Conservation (phyloP, 2,113 vertebrate genomes). For the Elephas maximus region DNA sequence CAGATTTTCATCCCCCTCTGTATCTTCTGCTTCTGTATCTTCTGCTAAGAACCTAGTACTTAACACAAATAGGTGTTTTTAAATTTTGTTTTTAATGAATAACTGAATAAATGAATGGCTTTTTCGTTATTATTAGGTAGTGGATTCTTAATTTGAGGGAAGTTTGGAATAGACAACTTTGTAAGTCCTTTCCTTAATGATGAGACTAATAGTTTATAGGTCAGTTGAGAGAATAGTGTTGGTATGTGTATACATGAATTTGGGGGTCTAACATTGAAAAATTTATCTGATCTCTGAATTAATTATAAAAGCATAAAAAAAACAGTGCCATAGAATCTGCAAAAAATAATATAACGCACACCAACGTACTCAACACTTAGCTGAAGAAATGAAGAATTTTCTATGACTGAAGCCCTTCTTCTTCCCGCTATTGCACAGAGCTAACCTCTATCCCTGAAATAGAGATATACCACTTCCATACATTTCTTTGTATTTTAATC, state of each 20-base stretch:
- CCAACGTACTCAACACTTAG: neutral
- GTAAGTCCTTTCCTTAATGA: neutral
- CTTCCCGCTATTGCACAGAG: neutral
- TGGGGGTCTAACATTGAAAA: neutral
- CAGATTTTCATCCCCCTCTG: neutral
- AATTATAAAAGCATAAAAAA: neutral
- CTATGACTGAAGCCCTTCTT: neutral
- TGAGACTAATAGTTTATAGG: neutral
- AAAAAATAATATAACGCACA: neutral
- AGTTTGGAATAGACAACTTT: neutral
- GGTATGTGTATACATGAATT: neutral
- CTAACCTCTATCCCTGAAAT: neutral
- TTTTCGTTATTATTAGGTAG: neutral
- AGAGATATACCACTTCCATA: neutral
- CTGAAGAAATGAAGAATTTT: constrained; percentile 28
- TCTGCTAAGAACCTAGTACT: neutral
- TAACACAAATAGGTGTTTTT: neutral
- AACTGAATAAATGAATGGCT: neutral
- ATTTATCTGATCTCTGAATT: neutral
- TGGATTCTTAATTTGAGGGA: neutral
- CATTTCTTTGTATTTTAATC: neutral
- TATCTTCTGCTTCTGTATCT: neutral
- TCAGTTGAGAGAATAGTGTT: neutral
- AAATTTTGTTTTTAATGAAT: neutral
- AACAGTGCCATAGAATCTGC: neutral